Evolutionary conservation across 2,797 vertebrate species (phyloP).

Genomic region (Threskiornis aethiopicus): DNA sequence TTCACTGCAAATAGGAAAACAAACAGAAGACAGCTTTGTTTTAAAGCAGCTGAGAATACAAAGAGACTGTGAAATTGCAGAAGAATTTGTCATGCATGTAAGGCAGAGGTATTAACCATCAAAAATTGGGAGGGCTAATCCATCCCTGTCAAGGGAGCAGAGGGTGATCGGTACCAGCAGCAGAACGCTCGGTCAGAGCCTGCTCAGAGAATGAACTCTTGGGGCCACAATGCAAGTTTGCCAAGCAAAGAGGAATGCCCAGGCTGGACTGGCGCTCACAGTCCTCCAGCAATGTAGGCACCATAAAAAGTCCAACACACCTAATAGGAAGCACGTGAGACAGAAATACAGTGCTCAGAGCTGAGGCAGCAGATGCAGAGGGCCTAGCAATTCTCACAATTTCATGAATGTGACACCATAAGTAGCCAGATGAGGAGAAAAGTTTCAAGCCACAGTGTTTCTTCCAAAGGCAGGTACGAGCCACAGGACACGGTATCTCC

Average conservation of each 20-base stretch:
- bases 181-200: neutral
- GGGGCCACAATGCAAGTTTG: neutral
- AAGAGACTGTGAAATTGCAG: neutral
- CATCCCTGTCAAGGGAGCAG: neutral
- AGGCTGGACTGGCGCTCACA: rapidly evolving
- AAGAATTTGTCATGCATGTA: neutral
- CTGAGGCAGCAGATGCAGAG: rapidly evolving
- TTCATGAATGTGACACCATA: rapidly evolving
- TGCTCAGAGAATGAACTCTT: neutral
- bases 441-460: neutral
- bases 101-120: neutral
- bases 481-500: rapidly evolving
- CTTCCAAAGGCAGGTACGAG: neutral
- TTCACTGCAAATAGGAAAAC: neutral
- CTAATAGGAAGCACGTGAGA: neutral
- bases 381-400: neutral
- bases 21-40: neutral
- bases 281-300: neutral
- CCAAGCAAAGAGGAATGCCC: neutral
- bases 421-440: neutral
- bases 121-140: neutral
- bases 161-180: neutral
- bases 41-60: neutral
- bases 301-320: neutral
- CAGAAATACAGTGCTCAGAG: neutral